Conservation (phyloP, 2,797 vertebrate genomes). For the Mustela erminea region DNA sequence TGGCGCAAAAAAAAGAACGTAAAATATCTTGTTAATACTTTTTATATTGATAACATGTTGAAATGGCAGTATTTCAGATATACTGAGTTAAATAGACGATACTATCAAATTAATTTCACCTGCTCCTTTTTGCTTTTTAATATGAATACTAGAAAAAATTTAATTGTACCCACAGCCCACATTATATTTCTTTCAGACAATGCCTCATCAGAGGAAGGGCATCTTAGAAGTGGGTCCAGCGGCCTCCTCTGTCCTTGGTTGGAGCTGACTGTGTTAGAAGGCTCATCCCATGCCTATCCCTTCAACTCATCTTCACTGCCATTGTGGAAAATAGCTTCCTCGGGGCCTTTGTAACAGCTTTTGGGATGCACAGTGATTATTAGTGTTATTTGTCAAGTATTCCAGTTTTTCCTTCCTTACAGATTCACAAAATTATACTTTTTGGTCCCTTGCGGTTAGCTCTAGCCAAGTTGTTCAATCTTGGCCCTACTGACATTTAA, state of each 20-base stretch:
- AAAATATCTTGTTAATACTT: background rate
- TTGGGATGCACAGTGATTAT: background rate
- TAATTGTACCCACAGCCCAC: background rate
- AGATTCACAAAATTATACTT: background rate
- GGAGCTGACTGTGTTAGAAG: background rate
- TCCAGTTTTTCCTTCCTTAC: background rate
- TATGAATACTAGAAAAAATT: background rate
- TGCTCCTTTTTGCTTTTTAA: background rate
- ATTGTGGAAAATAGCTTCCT: background rate
- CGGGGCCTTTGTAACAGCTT: background rate
- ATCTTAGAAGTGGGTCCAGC: background rate
- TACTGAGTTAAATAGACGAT: background rate
- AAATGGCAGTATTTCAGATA: slow-evolving; percentile 3
- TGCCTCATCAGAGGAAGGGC: background rate
- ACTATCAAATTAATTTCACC: background rate
- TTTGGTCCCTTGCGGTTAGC: background rate
- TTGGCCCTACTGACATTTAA: background rate
- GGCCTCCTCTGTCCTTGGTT: background rate
- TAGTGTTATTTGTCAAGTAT: background rate
- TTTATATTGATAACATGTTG: background rate
- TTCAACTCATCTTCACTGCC: background rate
- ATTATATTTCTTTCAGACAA: background rate
- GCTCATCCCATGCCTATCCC: too few species aligned
- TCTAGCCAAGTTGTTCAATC: background rate
- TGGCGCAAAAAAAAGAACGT: background rate